Percentiles rank a stretch among this genome's conserved stretches.
Conservation (phyloP, 2,888 invertebrate species). For the Harpalus rubripes region DNA sequence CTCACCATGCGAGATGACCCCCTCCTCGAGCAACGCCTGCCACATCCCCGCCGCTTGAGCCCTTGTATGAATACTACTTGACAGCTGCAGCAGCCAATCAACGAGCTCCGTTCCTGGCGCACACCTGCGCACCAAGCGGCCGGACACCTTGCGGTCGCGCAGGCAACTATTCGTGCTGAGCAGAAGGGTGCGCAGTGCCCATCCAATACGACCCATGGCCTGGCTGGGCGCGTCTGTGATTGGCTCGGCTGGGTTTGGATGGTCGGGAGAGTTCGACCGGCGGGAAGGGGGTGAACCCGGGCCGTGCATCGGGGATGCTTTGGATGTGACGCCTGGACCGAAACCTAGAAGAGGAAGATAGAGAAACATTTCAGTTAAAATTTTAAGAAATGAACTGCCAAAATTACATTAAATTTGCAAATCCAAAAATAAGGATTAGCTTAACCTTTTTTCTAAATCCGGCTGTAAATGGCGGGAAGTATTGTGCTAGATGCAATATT, state of each 20-base stretch:
- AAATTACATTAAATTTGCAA: no score
- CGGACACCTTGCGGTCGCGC: slow-evolving; percentile 80
- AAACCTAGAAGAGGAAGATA: slow-evolving; percentile 76
- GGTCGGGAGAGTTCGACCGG: slow-evolving; percentile 81
- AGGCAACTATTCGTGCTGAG: slow-evolving; percentile 80
- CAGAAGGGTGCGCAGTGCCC: slow-evolving; percentile 84
- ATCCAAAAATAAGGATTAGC: no score
- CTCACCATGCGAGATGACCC: slow-evolving; percentile 87
- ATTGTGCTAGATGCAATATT: no score
- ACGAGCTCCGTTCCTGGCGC: slow-evolving; percentile 90
- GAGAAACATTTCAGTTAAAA: no score
- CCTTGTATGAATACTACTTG: slow-evolving; percentile 82
- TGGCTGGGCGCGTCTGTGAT: slow-evolving; percentile 85
- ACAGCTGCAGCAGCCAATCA: slow-evolving; percentile 87
- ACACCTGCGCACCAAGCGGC: slow-evolving; percentile 83
- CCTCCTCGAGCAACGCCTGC: slow-evolving; percentile 90
- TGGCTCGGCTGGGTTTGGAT: slow-evolving; percentile 83
- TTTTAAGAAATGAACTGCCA: background rate
- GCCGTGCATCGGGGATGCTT: slow-evolving; percentile 75
- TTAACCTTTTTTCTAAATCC: no score
- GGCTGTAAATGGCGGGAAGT: no score
- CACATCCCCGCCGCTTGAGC: slow-evolving; percentile 89
- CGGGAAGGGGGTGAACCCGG: slow-evolving; percentile 80
- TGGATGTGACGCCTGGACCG: slow-evolving; percentile 77
- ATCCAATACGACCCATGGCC: slow-evolving; percentile 84